These are phyloP conservation scores for Spialia ferax DNA, from an alignment of 2,888 invertebrate genomes.

Conservation along the genomic window DNA sequence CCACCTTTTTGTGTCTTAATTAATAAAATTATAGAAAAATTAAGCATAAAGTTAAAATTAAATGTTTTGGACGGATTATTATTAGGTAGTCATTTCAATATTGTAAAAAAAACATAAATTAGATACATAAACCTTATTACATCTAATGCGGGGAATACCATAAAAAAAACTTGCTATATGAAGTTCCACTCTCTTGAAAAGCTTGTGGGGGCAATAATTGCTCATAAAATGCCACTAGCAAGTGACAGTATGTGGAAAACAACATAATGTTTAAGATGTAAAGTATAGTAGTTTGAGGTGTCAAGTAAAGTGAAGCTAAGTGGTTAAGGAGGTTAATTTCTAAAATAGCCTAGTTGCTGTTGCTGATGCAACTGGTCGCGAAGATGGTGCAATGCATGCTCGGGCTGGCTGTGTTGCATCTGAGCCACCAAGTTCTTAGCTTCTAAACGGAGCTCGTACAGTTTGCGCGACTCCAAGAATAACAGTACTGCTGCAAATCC, in stretches of 20 bases:
- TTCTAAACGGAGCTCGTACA: slow-evolving; percentile 91
- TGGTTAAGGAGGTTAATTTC: slow-evolving; percentile 40
- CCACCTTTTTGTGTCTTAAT: background rate
- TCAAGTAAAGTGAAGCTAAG: slow-evolving; percentile 6
- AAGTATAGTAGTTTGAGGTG: background rate
- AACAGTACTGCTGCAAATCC: slow-evolving; percentile 89
- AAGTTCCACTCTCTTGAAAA: background rate
- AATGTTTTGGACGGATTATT: slow-evolving; percentile 13
- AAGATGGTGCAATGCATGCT: slow-evolving; percentile 78
- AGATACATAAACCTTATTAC: background rate
- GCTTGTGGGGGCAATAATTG: background rate
- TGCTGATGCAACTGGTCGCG: slow-evolving; percentile 78
- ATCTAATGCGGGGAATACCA: background rate
- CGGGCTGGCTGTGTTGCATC: slow-evolving; percentile 92
- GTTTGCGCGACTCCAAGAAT: slow-evolving; percentile 90
- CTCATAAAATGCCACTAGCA: background rate
- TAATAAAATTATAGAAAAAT: slow-evolving; percentile 28
- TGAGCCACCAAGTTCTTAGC: slow-evolving; percentile 95
- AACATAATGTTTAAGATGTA: background rate
- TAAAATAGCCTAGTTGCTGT: slow-evolving; percentile 55
- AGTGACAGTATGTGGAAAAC: background rate
- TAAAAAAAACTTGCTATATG: background rate
- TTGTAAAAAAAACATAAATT: too few species aligned
- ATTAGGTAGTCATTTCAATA: too few species aligned
- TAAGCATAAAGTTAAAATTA: slow-evolving; percentile 18